These are phyloP conservation scores for Hoplostethus mediterraneus DNA, from an alignment of 2,797 vertebrate genomes.

Conservation along the genomic window DNA sequence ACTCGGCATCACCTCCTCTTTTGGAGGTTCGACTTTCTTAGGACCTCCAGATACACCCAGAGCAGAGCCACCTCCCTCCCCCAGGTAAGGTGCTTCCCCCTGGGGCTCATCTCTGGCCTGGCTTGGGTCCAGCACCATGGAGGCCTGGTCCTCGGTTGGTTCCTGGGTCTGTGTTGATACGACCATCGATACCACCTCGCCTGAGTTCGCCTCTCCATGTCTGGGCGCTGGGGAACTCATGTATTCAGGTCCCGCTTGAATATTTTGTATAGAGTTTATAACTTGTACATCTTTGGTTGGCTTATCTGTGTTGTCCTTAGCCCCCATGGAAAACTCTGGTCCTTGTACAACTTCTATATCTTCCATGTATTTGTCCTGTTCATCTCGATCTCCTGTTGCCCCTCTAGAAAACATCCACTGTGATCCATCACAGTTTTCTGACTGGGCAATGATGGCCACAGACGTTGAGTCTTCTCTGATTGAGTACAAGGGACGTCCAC, in stretches of 20 bases:
- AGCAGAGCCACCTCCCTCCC: not conserved
- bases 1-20: not conserved
- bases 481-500: conserved; percentile 18
- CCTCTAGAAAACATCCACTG: not conserved
- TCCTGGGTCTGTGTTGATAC: conserved; percentile 5
- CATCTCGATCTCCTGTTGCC: not conserved
- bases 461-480: conserved; percentile 34
- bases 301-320: no score
- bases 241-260: not conserved
- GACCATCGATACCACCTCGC: not conserved
- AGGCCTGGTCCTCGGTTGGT: not conserved
- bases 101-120: not conserved
- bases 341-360: not conserved
- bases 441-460: not conserved
- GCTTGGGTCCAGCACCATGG: not conserved
- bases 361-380: not conserved
- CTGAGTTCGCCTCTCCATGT: not conserved
- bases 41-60: not conserved
- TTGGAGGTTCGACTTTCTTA: not conserved
- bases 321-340: not conserved
- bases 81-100: not conserved
- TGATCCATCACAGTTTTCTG: no score
- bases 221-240: not conserved
- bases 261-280: not conserved
- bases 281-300: not conserved